phyloP scores from a whole-genome alignment of 2,888 invertebrate species.

The Dasysyrphus albostriatus region DNA sequence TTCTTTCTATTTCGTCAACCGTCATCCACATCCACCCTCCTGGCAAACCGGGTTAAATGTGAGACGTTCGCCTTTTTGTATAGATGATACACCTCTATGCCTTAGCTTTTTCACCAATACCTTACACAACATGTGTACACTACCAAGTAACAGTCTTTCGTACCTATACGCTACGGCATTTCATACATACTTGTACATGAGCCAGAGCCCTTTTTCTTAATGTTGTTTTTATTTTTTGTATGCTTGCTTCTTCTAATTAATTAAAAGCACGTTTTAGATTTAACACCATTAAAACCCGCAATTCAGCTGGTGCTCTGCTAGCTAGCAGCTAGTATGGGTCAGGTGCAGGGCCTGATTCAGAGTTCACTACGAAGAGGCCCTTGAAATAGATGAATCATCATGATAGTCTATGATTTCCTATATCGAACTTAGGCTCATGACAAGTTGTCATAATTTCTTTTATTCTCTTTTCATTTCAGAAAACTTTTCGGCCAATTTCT shows the following conservation, averaged over 20 bases:
- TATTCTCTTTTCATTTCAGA: no score
- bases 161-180: background rate
- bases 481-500: no score
- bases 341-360: background rate
- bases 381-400: background rate
- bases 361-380: background rate
- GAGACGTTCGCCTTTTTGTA: conserved; percentile 45
- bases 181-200: conserved; percentile 7
- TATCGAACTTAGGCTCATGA: no score
- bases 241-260: conserved; percentile 70
- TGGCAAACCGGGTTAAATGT: conserved; percentile 30
- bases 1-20: conserved; percentile 5
- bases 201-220: conserved; percentile 35
- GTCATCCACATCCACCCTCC: background rate
- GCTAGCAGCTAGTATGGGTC: conserved; percentile 40
- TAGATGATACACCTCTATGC: conserved; percentile 19
- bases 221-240: conserved; percentile 40
- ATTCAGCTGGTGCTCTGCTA: conserved; percentile 38
- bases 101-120: conserved; percentile 11
- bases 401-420: no score
- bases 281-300: conserved; percentile 72
- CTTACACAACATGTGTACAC: background rate
- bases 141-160: conserved; percentile 1
- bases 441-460: no score
- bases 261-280: conserved; percentile 76